These are phyloP conservation scores for Naja naja DNA, from an alignment of 2,113 vertebrate genomes.

Conservation along the genomic window DNA sequence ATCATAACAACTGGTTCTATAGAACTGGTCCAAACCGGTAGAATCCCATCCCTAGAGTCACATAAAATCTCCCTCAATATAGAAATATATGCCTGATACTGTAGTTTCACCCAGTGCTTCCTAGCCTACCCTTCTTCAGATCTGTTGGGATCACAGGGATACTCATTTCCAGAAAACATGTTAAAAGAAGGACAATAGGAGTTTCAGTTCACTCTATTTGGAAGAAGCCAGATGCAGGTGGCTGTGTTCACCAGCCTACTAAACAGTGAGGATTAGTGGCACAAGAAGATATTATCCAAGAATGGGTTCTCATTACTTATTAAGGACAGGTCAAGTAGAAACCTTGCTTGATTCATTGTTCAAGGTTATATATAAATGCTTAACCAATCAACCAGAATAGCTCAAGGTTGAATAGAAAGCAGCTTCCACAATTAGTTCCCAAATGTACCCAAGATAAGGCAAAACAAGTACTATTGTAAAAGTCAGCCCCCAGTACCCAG, in stretches of 20 bases:
- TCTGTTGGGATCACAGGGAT: background rate
- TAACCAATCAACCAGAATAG: constrained; percentile 5
- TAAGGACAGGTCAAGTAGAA: background rate
- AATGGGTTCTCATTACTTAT: background rate
- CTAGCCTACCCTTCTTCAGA: background rate
- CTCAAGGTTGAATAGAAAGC: background rate
- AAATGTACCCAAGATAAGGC: constrained; percentile 12
- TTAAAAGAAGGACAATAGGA: background rate
- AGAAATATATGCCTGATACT: background rate
- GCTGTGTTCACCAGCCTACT: background rate
- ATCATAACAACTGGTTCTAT: too few species aligned
- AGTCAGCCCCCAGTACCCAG: constrained; percentile 2
- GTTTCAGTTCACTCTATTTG: background rate
- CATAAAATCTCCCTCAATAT: background rate
- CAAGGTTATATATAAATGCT: background rate
- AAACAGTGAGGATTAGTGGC: background rate
- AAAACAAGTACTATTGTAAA: constrained; percentile 16
- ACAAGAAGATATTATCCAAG: background rate
- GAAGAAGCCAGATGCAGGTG: background rate
- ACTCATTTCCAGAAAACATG: background rate
- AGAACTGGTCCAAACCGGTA: too few species aligned
- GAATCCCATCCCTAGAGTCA: too few species aligned
- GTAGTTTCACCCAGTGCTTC: background rate
- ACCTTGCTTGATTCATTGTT: background rate
- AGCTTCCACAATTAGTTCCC: constrained; percentile 15